Base-by-base conservation (phyloP, 2,797 vertebrate species). In the Meriones psammophilus region DNA sequence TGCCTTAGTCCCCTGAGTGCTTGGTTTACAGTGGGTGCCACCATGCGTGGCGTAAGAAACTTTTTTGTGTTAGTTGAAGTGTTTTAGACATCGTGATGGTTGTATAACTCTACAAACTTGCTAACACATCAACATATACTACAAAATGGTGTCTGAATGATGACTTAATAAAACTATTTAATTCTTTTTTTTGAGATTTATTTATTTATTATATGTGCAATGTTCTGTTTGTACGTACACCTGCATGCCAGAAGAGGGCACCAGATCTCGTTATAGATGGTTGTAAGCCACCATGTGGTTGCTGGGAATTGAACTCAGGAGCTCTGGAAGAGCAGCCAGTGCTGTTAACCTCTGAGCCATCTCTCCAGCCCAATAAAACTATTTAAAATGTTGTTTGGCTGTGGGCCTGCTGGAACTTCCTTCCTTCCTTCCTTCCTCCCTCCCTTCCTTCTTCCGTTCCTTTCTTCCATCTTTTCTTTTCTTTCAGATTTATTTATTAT, bases 121-220 rank as follows among this genome's bases (percentile, higher is more conserved):
- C 20, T 74, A 64, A 73, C 13, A 64, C 26, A 79, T 86, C 42
- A 73, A 80, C 74, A 46, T 60, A 62, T n/a, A 62, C n/a, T 91
- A 69, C 46, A 71, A 79, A 86, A 42, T 87, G 39, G n/a, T 22
- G n/a, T 87, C 60, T 80, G 60, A 94, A 42, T 64, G 74, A 73
- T 80, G 73, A 71, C 24, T 85, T 86, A 88, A 92, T 91, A 81
- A 92, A 77, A 24, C 50, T 50, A 50, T 50, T 50, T 50, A 50
- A 50, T 42, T 42, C 42, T 42, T 42, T 18, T 17, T 36, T 66
- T 90, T 87, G 50, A 73, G 54, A 6, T 42, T 42, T 42, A 42
- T 42, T 42, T 42, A 42, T 42, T 42, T 42, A 42, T 5, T 42
- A 42, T 42, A 5, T 42, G 42, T 42, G 6, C 42, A 42, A 42